A percentile compares a stretch with the other conserved stretches of the same genome.
Evolutionary conservation across 2,113 vertebrate genomes (phyloP).

Genomic region (Periophthalmodon schlosseri): DNA sequence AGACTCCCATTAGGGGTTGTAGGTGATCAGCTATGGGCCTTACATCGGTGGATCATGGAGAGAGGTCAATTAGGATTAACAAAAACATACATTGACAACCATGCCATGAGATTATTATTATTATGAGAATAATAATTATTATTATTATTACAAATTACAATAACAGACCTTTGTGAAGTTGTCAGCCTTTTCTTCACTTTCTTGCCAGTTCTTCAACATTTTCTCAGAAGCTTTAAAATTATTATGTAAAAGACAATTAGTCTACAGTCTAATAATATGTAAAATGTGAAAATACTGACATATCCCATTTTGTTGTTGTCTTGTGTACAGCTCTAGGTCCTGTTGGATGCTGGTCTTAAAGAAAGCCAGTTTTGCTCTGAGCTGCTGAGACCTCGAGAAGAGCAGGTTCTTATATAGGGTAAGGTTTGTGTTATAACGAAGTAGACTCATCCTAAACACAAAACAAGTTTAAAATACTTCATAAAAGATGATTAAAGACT

Average conservation of each 20-base stretch:
- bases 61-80: no score
- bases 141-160: background rate
- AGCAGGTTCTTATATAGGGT: constrained; percentile 94
- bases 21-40: background rate
- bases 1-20: background rate
- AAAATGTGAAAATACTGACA: constrained; percentile 78
- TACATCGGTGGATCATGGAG: no score
- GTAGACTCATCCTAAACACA: constrained; percentile 88
- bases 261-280: background rate
- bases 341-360: constrained; percentile 94
- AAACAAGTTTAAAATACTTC: background rate
- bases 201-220: constrained; percentile 95
- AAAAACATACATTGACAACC: background rate
- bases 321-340: constrained; percentile 91
- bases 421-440: constrained; percentile 94
- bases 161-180: constrained; percentile 73
- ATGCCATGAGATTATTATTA: background rate
- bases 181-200: constrained; percentile 92
- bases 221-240: constrained; percentile 89
- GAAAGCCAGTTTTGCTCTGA: constrained; percentile 93
- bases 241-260: constrained; percentile 11
- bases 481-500: background rate
- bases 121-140: no score
- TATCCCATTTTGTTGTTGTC: constrained; percentile 92
- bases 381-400: constrained; percentile 94